Conservation (phyloP, 2,797 vertebrate species). For the Onychomys leucogaster region DNA sequence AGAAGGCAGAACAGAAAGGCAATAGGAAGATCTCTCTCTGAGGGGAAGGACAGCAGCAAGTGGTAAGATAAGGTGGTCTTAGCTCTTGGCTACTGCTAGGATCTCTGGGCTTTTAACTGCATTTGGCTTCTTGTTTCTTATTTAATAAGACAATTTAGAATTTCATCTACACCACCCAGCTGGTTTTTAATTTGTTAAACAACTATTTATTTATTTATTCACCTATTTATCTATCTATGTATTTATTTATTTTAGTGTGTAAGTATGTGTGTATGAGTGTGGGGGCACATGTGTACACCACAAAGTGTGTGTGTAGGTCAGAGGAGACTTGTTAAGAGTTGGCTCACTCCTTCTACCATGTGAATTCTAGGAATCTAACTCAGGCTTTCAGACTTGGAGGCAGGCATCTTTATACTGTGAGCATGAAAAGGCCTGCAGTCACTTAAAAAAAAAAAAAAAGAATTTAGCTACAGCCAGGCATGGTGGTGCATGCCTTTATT, state of each 20-base stretch:
- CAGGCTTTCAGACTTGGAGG: not conserved
- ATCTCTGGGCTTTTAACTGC: too few species aligned
- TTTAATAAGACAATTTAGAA: too few species aligned
- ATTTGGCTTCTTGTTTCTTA: too few species aligned
- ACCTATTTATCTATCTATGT: too few species aligned
- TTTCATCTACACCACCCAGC: not conserved
- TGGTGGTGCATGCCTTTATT: not conserved
- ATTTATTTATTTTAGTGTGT: slow-evolving; percentile 20
- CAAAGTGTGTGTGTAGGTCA: not conserved
- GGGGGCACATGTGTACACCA: not conserved
- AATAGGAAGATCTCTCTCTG: too few species aligned
- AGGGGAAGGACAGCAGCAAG: too few species aligned
- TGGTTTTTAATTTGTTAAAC: not conserved
- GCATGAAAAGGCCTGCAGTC: not conserved
- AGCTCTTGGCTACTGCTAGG: too few species aligned
- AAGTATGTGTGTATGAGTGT: not conserved
- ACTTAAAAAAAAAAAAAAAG: not conserved
- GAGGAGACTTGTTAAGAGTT: not conserved
- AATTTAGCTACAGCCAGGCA: not conserved
- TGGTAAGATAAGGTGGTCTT: too few species aligned
- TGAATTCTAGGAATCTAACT: not conserved
- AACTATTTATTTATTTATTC: slow-evolving; percentile 16
- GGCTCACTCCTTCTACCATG: not conserved
- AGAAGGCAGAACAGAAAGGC: too few species aligned
- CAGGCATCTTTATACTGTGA: not conserved